Evolutionary conservation across 1,140 invertebrate species (phyloP).

Genomic region (Aphaenogaster ashmeadi): DNA sequence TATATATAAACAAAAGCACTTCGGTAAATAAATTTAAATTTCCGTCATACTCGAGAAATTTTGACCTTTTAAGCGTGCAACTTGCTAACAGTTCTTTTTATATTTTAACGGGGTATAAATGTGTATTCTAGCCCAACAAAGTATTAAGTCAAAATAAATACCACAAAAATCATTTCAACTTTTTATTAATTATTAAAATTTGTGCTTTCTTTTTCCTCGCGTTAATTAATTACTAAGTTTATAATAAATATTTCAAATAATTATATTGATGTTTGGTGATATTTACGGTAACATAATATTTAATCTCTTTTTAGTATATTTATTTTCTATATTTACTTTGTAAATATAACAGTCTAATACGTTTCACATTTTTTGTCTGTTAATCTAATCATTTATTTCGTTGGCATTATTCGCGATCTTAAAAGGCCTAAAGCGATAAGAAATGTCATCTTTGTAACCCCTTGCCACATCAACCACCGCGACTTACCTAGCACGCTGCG

Average conservation of each 20-base stretch:
- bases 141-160: background rate
- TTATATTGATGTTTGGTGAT: background rate
- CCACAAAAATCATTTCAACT: background rate
- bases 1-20: background rate
- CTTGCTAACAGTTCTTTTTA: background rate
- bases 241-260: background rate
- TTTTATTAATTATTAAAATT: background rate
- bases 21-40: background rate
- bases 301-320: background rate
- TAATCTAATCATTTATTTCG: background rate
- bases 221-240: background rate
- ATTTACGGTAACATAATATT: background rate
- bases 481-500: conserved; percentile 60
- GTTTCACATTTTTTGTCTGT: background rate
- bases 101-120: background rate
- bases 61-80: background rate
- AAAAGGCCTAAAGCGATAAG: background rate
- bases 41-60: background rate
- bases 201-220: background rate
- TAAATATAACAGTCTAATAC: background rate
- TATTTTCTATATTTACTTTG: background rate
- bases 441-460: background rate
- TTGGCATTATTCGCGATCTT: background rate
- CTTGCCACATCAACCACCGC: background rate
- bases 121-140: background rate